phyloP scores from a whole-genome alignment of 2,888 invertebrate genomes.

The Nymphalis urticae region DNA sequence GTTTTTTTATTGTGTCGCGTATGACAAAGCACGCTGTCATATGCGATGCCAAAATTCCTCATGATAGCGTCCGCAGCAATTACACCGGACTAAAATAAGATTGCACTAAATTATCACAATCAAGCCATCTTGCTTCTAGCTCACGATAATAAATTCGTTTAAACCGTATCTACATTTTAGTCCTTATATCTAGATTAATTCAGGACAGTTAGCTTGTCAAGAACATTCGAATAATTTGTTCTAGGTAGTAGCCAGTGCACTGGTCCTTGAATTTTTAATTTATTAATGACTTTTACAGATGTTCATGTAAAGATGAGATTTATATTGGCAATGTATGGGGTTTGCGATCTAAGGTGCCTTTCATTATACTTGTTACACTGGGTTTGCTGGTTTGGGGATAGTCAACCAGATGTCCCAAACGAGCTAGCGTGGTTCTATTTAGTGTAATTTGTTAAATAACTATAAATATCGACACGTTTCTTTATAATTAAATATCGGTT shows the following conservation, averaged over 20 bases:
- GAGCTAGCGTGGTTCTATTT: too few relatives aligned
- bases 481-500: too few relatives aligned
- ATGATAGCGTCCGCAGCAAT: conserved; percentile 61
- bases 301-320: too few relatives aligned
- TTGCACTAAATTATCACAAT: conserved; percentile 65
- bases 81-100: conserved; percentile 68
- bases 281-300: too few relatives aligned
- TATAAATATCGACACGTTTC: too few relatives aligned
- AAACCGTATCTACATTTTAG: conserved; percentile 40
- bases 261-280: too few relatives aligned
- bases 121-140: conserved; percentile 52
- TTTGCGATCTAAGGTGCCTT: too few relatives aligned
- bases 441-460: too few relatives aligned
- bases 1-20: neutral
- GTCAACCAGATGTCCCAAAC: too few relatives aligned
- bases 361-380: too few relatives aligned
- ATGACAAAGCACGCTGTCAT: conserved; percentile 28
- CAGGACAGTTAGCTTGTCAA: conserved; percentile 21
- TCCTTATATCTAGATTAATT: conserved; percentile 40
- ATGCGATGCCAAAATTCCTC: conserved; percentile 41
- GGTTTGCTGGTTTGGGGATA: too few relatives aligned
- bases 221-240: neutral
- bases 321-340: too few relatives aligned
- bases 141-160: conserved; percentile 49
- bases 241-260: neutral